Conservation (phyloP, 1,140 invertebrate genomes). For the Choristoneura fumiferana region DNA sequence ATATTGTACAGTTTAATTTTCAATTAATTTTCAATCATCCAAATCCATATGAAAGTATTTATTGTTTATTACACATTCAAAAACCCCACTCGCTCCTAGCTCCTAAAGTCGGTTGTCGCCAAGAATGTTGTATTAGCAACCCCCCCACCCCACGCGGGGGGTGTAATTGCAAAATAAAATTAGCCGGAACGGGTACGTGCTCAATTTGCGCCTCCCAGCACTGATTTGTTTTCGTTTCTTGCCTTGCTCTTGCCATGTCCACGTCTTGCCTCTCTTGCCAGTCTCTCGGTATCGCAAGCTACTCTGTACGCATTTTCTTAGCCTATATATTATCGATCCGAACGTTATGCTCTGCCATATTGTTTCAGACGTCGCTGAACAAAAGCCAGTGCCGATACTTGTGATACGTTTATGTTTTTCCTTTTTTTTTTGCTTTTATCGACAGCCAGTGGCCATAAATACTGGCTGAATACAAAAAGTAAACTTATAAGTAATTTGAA, state of each 20-base stretch:
- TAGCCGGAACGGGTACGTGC: conserved; percentile 77
- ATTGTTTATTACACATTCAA: conserved; percentile 3
- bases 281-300: conserved; percentile 35
- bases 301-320: conserved; percentile 61
- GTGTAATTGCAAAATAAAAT: conserved; percentile 79
- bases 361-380: conserved; percentile 35
- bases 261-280: conserved; percentile 23
- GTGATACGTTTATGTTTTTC: not conserved
- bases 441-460: too few relatives aligned
- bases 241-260: conserved; percentile 38
- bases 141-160: conserved; percentile 28
- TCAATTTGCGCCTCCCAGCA: conserved; percentile 75
- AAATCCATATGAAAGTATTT: not conserved
- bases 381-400: not conserved
- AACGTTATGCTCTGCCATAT: conserved; percentile 53
- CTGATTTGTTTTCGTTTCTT: conserved; percentile 75
- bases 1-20: too few relatives aligned
- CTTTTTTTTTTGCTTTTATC: not conserved
- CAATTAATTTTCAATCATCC: too few relatives aligned
- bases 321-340: conserved; percentile 74
- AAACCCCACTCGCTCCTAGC: conserved; percentile 35
- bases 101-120: conserved; percentile 55
- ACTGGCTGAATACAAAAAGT: too few relatives aligned
- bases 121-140: conserved; percentile 68
- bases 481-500: too few relatives aligned